Conservation (phyloP, 2,888 invertebrate genomes). For the Cinara cedri region DNA sequence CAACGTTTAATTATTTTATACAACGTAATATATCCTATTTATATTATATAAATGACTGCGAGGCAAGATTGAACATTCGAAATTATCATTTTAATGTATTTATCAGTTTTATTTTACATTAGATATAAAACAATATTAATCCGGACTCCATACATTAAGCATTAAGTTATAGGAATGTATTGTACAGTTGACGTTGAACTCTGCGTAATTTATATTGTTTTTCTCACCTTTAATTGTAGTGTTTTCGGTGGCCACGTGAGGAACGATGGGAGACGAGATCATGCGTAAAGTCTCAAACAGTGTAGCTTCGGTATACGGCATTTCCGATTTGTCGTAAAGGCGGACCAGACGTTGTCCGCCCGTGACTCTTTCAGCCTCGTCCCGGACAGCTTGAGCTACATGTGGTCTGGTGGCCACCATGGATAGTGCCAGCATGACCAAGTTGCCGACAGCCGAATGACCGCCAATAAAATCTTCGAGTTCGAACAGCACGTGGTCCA, state of each 20-base stretch:
- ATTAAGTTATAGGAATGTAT: no score
- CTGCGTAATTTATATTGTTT: background rate
- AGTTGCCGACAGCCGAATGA: conserved; percentile 84
- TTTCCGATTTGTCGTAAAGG: conserved; percentile 70
- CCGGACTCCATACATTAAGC: no score
- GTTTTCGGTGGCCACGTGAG: conserved; percentile 83
- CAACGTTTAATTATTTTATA: no score
- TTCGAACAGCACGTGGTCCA: conserved; percentile 81
- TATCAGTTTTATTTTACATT: no score
- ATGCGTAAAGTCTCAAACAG: conserved; percentile 80
- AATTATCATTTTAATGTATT: no score
- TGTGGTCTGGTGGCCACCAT: conserved; percentile 67
- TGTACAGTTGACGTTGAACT: no score
- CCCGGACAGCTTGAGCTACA: conserved; percentile 70
- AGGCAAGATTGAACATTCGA: no score
- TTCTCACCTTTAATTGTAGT: conserved; percentile 69
- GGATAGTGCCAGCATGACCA: conserved; percentile 78
- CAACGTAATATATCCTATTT: no score
- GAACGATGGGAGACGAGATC: conserved; percentile 87
- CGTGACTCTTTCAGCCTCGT: conserved; percentile 72
- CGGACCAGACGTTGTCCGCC: conserved; percentile 67
- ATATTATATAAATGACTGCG: no score
- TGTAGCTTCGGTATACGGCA: conserved; percentile 83
- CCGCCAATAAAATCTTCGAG: conserved; percentile 87
- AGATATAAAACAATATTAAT: no score